Percentiles rank a stretch among this genome's conserved stretches.
These are phyloP conservation scores for Dione vanillae DNA, from an alignment of 2,888 invertebrate genomes.

Conservation along the genomic window DNA sequence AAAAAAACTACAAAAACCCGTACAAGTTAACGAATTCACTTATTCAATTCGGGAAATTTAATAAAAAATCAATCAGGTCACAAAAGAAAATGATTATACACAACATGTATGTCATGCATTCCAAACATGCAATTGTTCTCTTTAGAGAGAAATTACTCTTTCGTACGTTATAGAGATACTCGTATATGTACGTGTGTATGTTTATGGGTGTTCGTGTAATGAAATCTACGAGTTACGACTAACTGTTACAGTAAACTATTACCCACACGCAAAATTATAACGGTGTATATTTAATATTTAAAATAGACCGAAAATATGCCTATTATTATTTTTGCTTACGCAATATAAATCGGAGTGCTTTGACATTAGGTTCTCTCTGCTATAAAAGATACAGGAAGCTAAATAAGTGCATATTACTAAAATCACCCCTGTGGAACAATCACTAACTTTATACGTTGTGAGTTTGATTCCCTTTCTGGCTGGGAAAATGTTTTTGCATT, in stretches of 20 bases:
- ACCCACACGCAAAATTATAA: constrained; percentile 35
- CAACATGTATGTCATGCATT: constrained; percentile 49
- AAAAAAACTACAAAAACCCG: background rate
- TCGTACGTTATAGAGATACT: constrained; percentile 41
- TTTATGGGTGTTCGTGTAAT: constrained; percentile 37
- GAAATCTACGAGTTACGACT: constrained; percentile 35
- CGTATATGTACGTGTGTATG: constrained; percentile 26
- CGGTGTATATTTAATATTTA: constrained; percentile 6
- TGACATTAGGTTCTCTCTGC: background rate
- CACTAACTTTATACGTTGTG: too few relatives aligned
- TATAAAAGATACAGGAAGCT: background rate
- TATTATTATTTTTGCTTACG: background rate
- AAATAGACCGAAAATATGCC: constrained; percentile 13
- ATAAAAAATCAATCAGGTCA: constrained; percentile 18
- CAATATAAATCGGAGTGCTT: background rate
- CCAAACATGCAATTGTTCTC: constrained; percentile 48
- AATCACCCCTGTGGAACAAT: too few relatives aligned
- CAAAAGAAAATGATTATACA: constrained; percentile 21
- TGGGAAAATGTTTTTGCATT: too few relatives aligned
- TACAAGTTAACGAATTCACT: background rate
- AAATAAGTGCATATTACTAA: background rate
- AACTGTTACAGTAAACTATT: constrained; percentile 43
- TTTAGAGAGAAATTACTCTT: constrained; percentile 52
- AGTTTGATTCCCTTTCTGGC: too few relatives aligned
- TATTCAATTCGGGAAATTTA: background rate